A percentile compares a stretch with the other conserved stretches of the same genome.
These are phyloP conservation scores for Thrips palmi DNA, from an alignment of 1,140 invertebrate genomes.

Conservation along the genomic window DNA sequence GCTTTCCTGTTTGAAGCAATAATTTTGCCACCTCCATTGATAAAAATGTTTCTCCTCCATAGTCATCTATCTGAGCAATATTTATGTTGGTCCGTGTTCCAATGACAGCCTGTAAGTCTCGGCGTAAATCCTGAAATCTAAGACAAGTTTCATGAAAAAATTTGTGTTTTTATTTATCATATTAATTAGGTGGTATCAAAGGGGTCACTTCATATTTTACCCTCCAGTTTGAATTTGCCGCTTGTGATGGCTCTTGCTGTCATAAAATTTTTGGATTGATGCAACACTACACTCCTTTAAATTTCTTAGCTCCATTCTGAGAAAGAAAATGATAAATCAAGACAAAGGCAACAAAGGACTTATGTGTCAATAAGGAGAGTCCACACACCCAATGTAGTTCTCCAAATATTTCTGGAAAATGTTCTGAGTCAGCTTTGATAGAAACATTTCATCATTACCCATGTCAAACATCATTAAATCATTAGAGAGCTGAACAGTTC, in stretches of 20 bases:
- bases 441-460: slow-evolving; percentile 59
- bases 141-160: slow-evolving; percentile 14
- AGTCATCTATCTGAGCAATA: slow-evolving; percentile 84
- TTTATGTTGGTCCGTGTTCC: slow-evolving; percentile 81
- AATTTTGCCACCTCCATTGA: slow-evolving; percentile 92
- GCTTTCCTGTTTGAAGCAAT: slow-evolving; percentile 79
- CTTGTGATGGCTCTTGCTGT: slow-evolving; percentile 87
- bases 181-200: slow-evolving; percentile 7
- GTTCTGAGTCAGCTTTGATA: slow-evolving; percentile 61
- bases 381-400: slow-evolving; percentile 48
- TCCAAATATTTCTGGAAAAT: slow-evolving; percentile 69
- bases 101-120: slow-evolving; percentile 86
- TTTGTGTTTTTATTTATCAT: slow-evolving; percentile 4
- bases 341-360: neutral
- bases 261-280: slow-evolving; percentile 75
- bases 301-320: slow-evolving; percentile 52
- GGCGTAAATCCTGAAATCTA: slow-evolving; percentile 77
- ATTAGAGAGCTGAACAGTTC: slow-evolving; percentile 51
- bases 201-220: slow-evolving; percentile 22
- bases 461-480: slow-evolving; percentile 56
- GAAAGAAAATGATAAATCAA: slow-evolving; percentile 17
- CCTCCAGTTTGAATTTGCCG: slow-evolving; percentile 56
- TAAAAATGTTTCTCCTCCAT: slow-evolving; percentile 91
- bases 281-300: slow-evolving; percentile 52
- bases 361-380: slow-evolving; percentile 2